phyloP scores from a whole-genome alignment of 30 jellyfish, hydroid and myxozoan genomes.

The Turritopsis dohrnii region DNA sequence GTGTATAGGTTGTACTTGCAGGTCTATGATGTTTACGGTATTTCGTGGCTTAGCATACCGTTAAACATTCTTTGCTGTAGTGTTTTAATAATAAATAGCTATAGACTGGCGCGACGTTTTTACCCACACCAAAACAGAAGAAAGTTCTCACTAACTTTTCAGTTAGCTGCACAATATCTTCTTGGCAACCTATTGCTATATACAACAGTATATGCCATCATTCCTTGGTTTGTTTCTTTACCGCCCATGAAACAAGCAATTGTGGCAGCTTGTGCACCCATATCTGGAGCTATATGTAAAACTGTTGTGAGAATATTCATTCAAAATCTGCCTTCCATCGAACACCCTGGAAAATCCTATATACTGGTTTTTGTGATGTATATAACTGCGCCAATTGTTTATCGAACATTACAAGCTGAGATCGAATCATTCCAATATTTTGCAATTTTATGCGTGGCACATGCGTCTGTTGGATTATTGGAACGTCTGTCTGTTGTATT shows the following conservation, averaged over 20 bases:
- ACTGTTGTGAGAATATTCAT: not conserved
- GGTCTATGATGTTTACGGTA: conserved; percentile 5
- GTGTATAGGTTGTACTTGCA: conserved; percentile 13
- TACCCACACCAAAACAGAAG: not conserved
- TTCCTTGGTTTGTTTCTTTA: conserved; percentile 20
- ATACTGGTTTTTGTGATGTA: conserved; percentile 1
- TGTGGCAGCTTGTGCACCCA: conserved; percentile 16
- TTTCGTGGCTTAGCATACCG: not conserved
- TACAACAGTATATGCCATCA: not conserved
- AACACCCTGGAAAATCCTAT: conserved; percentile 22
- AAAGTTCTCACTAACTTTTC: not conserved
- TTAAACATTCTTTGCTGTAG: not conserved
- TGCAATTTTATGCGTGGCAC: conserved; percentile 10
- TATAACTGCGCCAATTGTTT: conserved; percentile 14
- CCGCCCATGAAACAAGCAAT: conserved; percentile 11
- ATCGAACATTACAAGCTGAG: conserved; percentile 17
- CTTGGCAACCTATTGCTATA: not conserved
- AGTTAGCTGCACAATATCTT: conserved; percentile 14
- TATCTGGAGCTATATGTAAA: conserved; percentile 16
- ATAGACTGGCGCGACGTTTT: not conserved
- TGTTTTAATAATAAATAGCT: not conserved
- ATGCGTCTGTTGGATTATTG: conserved; percentile 18
- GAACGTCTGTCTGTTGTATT: conserved; percentile 19
- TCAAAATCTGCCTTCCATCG: conserved; percentile 2
- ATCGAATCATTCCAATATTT: conserved; percentile 1